These are phyloP conservation scores for Bathynomus jamesi DNA, from an alignment of 1,140 invertebrate species.

Conservation along the genomic window DNA sequence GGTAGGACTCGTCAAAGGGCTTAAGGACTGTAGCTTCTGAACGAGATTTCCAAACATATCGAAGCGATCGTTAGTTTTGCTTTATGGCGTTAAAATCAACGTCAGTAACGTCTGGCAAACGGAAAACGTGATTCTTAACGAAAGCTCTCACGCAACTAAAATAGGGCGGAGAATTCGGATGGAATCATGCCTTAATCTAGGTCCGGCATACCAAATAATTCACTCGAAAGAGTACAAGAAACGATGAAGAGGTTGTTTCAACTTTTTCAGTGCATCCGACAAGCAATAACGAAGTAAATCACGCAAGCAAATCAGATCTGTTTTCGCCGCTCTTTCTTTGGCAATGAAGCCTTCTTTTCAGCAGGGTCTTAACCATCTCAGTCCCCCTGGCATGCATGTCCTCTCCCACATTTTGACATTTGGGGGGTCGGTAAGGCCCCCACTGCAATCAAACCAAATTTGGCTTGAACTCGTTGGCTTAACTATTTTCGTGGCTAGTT, in stretches of 20 bases:
- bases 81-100: no score
- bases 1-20: slow-evolving; percentile 38
- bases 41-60: slow-evolving; percentile 50
- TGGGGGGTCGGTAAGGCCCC: background rate
- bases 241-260: no score
- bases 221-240: no score
- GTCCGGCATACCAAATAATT: background rate
- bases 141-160: no score
- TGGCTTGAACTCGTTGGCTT: no score
- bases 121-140: no score
- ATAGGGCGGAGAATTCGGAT: no score
- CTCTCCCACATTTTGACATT: background rate
- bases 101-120: no score
- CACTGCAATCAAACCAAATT: background rate
- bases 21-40: slow-evolving; percentile 45
- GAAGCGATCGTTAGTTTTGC: slow-evolving; percentile 26
- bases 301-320: background rate
- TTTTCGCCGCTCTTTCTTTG: no score
- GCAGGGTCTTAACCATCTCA: background rate
- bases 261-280: background rate
- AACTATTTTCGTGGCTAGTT: no score
- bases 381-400: background rate
- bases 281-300: no score
- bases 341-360: no score
- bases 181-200: background rate